Percentiles rank a stretch among this genome's conserved stretches.
Evolutionary conservation across 37 sponge, comb jelly and placozoan genomes (phyloP).

Genomic region (Diacarnus erythraeanus): DNA sequence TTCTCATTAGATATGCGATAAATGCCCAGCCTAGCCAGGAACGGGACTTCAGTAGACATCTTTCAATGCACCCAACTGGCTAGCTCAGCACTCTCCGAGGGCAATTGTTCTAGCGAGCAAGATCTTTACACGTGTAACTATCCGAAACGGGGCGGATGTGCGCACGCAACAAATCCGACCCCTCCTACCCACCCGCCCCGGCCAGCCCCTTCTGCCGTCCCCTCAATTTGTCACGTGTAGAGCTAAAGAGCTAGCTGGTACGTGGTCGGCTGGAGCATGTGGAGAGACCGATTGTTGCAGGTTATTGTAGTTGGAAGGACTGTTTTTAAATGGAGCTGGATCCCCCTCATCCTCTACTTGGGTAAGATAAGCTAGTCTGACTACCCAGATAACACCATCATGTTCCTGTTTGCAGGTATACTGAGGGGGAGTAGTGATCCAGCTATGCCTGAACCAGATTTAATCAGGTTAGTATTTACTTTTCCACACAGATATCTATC

Average conservation of each 20-base stretch:
- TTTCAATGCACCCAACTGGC: too few species aligned
- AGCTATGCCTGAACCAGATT: constrained; percentile 43
- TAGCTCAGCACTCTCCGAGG: too few species aligned
- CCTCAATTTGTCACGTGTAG: neutral
- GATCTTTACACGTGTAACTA: too few species aligned
- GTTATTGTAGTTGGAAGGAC: constrained; percentile 32
- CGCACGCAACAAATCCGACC: neutral
- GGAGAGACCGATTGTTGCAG: constrained; percentile 43
- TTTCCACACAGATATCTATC: neutral
- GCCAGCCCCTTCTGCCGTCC: neutral
- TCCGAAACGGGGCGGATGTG: too few species aligned
- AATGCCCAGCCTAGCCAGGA: constrained; percentile 53
- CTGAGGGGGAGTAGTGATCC: constrained; percentile 46
- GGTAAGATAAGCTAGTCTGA: too few species aligned
- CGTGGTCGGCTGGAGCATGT: constrained; percentile 24
- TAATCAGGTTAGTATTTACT: constrained; percentile 40
- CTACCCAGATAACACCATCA: neutral
- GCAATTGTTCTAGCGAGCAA: too few species aligned
- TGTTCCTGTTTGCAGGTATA: constrained; percentile 44
- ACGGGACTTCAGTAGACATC: constrained; percentile 45
- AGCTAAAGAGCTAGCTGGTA: neutral
- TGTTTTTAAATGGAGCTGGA: constrained; percentile 64
- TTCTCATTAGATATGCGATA: constrained; percentile 76
- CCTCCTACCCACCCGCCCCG: neutral
- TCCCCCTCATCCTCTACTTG: constrained; percentile 58